These are phyloP conservation scores for Pangasius krempfi DNA, from an alignment of 2,797 vertebrate species.

Conservation along the genomic window DNA sequence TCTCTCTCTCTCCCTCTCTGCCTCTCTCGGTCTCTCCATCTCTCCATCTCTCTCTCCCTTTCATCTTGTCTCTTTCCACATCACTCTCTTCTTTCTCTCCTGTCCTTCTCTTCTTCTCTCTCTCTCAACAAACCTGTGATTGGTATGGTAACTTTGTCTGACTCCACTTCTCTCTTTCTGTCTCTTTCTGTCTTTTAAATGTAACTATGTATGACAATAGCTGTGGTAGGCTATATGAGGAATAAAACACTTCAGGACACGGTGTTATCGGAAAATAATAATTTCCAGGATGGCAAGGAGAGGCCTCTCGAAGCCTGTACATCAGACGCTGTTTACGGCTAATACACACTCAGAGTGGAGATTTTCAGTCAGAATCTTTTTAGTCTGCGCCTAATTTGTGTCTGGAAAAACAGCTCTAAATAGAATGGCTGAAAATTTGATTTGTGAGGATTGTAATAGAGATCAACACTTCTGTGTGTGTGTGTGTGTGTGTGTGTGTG, in stretches of 20 bases:
- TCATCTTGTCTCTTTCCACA: too few species aligned
- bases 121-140: neutral
- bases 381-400: conserved; percentile 61
- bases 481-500: conserved; percentile 58
- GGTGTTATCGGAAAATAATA: neutral
- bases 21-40: neutral
- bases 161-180: neutral
- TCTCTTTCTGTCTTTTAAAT: neutral
- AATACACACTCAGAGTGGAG: conserved; percentile 28
- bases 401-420: conserved; percentile 63
- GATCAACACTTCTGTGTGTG: conserved; percentile 44
- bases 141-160: neutral
- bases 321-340: neutral
- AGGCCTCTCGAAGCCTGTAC: too few species aligned
- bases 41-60: neutral
- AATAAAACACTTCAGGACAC: neutral
- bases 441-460: conserved; percentile 27
- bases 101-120: too few species aligned
- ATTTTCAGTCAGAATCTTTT: conserved; percentile 12
- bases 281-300: neutral
- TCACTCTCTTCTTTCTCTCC: neutral
- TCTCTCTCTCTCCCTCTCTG: neutral
- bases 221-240: neutral
- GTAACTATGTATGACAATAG: neutral
- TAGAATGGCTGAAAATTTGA: conserved; percentile 44